phyloP scores from a whole-genome alignment of 2,888 invertebrate genomes.

The Scaeva pyrastri region DNA sequence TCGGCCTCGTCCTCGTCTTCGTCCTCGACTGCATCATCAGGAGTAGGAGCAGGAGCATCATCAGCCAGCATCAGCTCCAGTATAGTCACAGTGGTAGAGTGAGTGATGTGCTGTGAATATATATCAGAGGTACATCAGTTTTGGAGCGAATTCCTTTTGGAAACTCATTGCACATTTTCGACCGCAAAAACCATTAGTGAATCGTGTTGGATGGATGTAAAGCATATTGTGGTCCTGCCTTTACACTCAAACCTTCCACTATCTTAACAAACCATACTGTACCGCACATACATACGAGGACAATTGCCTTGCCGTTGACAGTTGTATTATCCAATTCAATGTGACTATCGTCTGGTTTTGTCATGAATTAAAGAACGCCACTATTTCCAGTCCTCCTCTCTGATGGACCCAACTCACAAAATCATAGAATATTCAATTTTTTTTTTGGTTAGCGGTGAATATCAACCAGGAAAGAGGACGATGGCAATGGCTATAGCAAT shows the following conservation, averaged over 20 bases:
- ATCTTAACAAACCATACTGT: constrained; percentile 16
- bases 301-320: constrained; percentile 4
- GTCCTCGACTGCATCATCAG: too few species aligned
- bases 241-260: neutral
- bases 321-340: constrained; percentile 42
- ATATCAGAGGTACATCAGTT: too few species aligned
- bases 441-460: neutral
- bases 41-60: neutral
- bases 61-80: neutral
- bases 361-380: constrained; percentile 9
- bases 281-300: neutral
- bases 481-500: neutral
- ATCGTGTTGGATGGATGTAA: constrained; percentile 45
- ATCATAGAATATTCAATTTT: constrained; percentile 48
- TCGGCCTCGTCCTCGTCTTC: neutral
- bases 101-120: neutral
- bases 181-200: constrained; percentile 53
- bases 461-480: neutral
- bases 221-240: constrained; percentile 10
- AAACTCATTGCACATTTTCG: constrained; percentile 50
- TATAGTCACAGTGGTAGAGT: too few species aligned
- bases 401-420: too few species aligned
- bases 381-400: neutral
- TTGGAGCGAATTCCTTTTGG: constrained; percentile 15
- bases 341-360: constrained; percentile 30